phyloP scores from a whole-genome alignment of 2,113 vertebrate genomes.

The Coregonus clupeaformis region DNA sequence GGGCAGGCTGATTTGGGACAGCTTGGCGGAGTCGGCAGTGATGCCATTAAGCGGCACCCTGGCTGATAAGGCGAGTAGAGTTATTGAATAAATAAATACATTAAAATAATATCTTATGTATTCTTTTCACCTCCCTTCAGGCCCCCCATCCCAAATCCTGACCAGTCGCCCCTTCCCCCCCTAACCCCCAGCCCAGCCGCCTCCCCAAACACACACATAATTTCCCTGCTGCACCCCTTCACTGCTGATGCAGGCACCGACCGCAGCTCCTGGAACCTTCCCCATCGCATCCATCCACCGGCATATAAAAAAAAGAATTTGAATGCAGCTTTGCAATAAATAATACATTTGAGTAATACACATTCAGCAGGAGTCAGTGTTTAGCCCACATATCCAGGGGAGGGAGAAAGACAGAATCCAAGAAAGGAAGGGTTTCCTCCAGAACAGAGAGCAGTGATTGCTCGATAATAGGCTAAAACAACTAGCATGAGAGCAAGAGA shows the following conservation, averaged over 20 bases:
- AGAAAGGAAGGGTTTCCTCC: constrained; percentile 62
- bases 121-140: constrained; percentile 70
- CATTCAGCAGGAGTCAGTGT: constrained; percentile 69
- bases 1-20: constrained; percentile 68
- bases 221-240: constrained; percentile 43
- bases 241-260: constrained; percentile 46
- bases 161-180: constrained; percentile 52
- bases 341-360: constrained; percentile 79
- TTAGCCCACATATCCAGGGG: constrained; percentile 55
- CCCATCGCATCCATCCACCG: constrained; percentile 64
- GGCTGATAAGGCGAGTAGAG: constrained; percentile 68
- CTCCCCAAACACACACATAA: constrained; percentile 18
- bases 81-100: constrained; percentile 79
- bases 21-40: constrained; percentile 65
- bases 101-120: constrained; percentile 74
- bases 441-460: constrained; percentile 72
- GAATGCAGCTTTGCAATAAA: constrained; percentile 76
- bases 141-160: constrained; percentile 60
- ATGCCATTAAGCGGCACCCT: constrained; percentile 72
- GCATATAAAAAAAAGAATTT: constrained; percentile 50
- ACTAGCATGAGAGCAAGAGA: constrained; percentile 50
- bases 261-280: constrained; percentile 39
- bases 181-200: constrained; percentile 33
- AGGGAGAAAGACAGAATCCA: constrained; percentile 51
- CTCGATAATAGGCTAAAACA: constrained; percentile 66